These are phyloP conservation scores for Leuciscus idus DNA, from an alignment of 2,113 vertebrate species.

Conservation along the genomic window DNA sequence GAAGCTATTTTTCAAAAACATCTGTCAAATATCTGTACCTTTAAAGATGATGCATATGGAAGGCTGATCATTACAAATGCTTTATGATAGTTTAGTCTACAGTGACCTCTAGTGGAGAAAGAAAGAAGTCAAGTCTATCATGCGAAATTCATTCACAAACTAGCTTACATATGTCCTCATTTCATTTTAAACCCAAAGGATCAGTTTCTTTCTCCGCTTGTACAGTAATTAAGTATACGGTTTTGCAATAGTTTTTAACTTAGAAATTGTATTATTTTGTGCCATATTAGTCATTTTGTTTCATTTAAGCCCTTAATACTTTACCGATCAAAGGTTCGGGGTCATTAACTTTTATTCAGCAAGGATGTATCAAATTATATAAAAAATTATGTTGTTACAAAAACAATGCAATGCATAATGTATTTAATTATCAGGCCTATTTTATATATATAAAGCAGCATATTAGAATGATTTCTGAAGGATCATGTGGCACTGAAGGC, in stretches of 20 bases:
- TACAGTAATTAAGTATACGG: neutral
- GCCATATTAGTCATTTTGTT: neutral
- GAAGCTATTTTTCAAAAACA: too few species aligned
- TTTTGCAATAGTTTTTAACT: neutral
- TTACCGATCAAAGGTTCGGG: neutral
- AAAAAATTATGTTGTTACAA: neutral
- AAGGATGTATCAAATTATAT: neutral
- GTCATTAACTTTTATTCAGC: neutral
- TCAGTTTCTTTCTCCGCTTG: neutral
- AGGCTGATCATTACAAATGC: neutral
- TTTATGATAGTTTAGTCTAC: slow-evolving; percentile 7
- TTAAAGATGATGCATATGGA: neutral
- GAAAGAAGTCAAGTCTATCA: neutral
- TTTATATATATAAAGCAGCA: too few species aligned
- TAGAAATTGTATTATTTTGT: neutral
- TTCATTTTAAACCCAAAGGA: neutral
- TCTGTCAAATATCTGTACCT: neutral
- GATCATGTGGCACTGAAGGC: too few species aligned
- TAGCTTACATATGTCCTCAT: neutral
- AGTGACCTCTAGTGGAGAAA: slow-evolving; percentile 30
- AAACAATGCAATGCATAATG: too few species aligned
- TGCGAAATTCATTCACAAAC: neutral
- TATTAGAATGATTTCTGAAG: too few species aligned
- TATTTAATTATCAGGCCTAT: too few species aligned
- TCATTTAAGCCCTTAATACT: neutral